phyloP scores from a whole-genome alignment of 2,113 vertebrate genomes.

The Tricholaema leucomelas region DNA sequence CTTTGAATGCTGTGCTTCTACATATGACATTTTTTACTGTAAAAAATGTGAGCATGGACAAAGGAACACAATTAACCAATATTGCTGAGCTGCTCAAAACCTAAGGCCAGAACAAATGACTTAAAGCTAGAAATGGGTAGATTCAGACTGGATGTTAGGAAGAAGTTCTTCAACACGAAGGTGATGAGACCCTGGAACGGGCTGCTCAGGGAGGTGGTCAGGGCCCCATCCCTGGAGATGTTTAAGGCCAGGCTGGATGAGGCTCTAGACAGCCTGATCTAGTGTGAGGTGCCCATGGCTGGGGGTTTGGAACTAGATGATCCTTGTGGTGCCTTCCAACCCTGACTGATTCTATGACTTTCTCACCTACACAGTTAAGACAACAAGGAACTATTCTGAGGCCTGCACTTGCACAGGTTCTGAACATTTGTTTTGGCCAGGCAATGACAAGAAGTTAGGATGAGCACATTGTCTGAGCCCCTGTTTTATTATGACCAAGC shows the following conservation, averaged over 20 bases:
- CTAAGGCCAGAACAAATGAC: background rate
- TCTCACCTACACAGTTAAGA: background rate
- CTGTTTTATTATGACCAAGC: background rate
- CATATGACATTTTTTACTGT: background rate
- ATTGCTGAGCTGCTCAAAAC: background rate
- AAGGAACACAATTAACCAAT: background rate
- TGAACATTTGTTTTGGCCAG: background rate
- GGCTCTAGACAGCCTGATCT: too few relatives aligned
- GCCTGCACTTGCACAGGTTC: background rate
- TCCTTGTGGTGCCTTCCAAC: too few relatives aligned
- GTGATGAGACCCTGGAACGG: too few relatives aligned
- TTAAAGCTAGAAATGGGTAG: too few relatives aligned
- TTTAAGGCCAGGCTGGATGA: too few relatives aligned
- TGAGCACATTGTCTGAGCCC: background rate
- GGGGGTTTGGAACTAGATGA: too few relatives aligned
- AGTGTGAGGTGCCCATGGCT: too few relatives aligned
- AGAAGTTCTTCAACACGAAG: too few relatives aligned
- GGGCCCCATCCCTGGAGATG: too few relatives aligned
- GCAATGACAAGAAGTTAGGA: background rate
- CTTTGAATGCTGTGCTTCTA: background rate
- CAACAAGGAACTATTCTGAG: background rate
- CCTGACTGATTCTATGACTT: too few relatives aligned
- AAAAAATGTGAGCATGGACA: rapidly evolving
- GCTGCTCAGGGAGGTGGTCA: too few relatives aligned
- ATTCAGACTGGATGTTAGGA: too few relatives aligned